Percentiles rank a stretch among this genome's conserved stretches.
Evolutionary conservation across 2,888 invertebrate genomes (phyloP).

Genomic region (Eueremaeus valkanovi): DNA sequence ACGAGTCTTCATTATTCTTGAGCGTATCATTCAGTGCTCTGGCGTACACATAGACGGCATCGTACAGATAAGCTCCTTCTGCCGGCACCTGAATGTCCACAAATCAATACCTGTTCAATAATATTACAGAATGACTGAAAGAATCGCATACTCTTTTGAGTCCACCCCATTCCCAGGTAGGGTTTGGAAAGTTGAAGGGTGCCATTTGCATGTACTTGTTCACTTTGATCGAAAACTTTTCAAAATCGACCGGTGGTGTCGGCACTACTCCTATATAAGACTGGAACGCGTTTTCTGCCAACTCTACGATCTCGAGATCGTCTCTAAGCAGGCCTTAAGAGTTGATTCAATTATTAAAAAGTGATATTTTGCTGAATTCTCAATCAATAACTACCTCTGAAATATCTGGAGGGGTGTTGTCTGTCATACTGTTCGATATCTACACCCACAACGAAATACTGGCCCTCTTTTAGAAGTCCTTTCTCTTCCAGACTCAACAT

Average conservation of each 20-base stretch:
- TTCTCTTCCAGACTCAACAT: conserved; percentile 77
- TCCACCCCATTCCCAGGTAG: conserved; percentile 66
- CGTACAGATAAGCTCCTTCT: conserved; percentile 55
- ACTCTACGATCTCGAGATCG: conserved; percentile 52
- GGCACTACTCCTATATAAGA: conserved; percentile 76
- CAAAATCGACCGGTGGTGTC: conserved; percentile 64
- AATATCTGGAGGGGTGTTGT: conserved; percentile 70
- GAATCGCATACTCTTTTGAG: conserved; percentile 62
- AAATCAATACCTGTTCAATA: neutral
- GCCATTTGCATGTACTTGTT: conserved; percentile 76
- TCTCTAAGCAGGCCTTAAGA: conserved; percentile 62
- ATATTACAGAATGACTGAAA: conserved; percentile 7
- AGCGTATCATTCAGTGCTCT: conserved; percentile 53
- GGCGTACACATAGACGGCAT: conserved; percentile 55
- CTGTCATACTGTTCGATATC: conserved; percentile 79
- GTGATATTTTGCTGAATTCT: neutral
- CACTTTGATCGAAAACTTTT: conserved; percentile 68
- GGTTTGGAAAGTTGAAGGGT: conserved; percentile 83
- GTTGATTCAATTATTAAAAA: conserved; percentile 23
- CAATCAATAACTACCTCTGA: conserved; percentile 59
- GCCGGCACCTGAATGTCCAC: conserved; percentile 47
- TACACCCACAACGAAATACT: conserved; percentile 88
- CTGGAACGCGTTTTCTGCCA: conserved; percentile 64
- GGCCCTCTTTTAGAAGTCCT: conserved; percentile 76
- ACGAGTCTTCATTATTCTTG: conserved; percentile 50